Conservation (phyloP, 2,888 invertebrate genomes). For the Eristalis arbustorum region DNA sequence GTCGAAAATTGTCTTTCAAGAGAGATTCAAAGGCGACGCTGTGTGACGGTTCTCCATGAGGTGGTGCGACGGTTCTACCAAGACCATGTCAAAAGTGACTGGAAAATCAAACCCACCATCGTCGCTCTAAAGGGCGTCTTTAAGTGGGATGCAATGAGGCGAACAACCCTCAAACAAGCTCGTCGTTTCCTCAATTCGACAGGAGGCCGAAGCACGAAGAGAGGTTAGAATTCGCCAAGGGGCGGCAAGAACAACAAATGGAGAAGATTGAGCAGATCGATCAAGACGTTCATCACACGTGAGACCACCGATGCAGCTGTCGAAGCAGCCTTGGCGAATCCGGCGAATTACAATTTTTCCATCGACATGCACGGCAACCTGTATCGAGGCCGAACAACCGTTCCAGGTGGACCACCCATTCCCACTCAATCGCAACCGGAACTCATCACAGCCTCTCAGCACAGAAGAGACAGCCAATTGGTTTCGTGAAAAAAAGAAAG, state of each 20-base stretch:
- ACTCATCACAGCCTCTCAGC: slow-evolving; percentile 28
- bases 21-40: no score
- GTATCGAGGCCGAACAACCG: slow-evolving; percentile 76
- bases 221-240: slow-evolving; percentile 77
- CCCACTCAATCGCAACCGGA: slow-evolving; percentile 29
- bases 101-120: no score
- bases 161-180: no score
- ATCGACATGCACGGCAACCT: slow-evolving; percentile 87
- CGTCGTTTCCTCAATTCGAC: slow-evolving; percentile 68
- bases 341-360: slow-evolving; percentile 89
- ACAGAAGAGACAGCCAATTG: slow-evolving; percentile 5
- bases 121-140: no score
- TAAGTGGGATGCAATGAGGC: no score
- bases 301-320: slow-evolving; percentile 91
- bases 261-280: slow-evolving; percentile 82
- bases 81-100: no score
- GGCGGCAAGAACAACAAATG: slow-evolving; percentile 78
- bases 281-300: slow-evolving; percentile 86
- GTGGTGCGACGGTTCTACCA: no score
- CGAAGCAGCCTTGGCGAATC: slow-evolving; percentile 86
- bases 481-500: slow-evolving; percentile 26
- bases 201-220: slow-evolving; percentile 81
- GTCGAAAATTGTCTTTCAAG: no score
- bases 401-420: slow-evolving; percentile 58
- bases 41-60: no score